Base-by-base conservation (phyloP, 2,888 invertebrate genomes). In the Morinoia aosen region DNA sequence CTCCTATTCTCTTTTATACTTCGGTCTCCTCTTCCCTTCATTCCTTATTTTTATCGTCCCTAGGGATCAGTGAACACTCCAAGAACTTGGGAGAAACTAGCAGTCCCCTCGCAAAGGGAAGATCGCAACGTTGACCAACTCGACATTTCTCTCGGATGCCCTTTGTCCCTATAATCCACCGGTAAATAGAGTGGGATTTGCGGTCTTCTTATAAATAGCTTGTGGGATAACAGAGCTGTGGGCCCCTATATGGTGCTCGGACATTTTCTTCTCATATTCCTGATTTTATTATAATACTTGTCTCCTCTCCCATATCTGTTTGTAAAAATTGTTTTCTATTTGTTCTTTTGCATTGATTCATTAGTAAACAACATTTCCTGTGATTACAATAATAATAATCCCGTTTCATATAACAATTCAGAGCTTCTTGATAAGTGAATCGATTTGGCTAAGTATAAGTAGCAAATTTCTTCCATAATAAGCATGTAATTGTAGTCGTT, bases 171-270 rank as follows among this genome's bases (percentile, higher is more conserved):
- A 57, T 93, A 93, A 93, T 93, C 93, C 57, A 93, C 57, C 93
- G 93, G 93, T 93, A 93, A 93, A 93, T 93, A 93, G 93, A 93
- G 25, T 93, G 57, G 93, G 93, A 93, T 93, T 93, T 93, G 93
- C 39, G 93, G 93, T 93, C 93, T 93, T 93, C 93, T 93, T 93
- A 93, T 93, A 93, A 93, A 93, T 93, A 93, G 93, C 93, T 48
- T 48, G 33, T 19, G 56, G 93, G 93, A 93, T 56, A 90, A 40
- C 90, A 90, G 48, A 90, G 90, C 48, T 90, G 90, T 90, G 40
- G 40, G 40, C 40, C 14, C 90, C 40, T 40, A 40, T 40, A 40
- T 90, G 25, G 39, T 76, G 76, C 76, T 76, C 33, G 25, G 25
- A 76, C 1, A 25, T 76, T 33, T 33, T 33, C 25, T 76, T 76